These are phyloP conservation scores for Brachyalestes nurse DNA, from an alignment of 2,797 vertebrate genomes.

Conservation along the genomic window DNA sequence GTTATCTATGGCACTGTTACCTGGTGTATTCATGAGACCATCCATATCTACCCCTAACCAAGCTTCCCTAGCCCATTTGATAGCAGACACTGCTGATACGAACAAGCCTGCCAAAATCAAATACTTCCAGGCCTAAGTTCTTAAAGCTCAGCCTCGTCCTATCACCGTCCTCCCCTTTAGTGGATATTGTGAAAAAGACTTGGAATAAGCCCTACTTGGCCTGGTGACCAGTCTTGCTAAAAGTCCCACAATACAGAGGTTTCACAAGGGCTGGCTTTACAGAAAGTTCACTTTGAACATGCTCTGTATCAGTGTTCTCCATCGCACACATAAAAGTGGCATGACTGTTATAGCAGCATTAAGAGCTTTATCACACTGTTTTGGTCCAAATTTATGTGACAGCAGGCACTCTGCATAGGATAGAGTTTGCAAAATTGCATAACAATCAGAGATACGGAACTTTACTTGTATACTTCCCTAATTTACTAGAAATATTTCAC, in stretches of 20 bases:
- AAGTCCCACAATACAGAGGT: background rate
- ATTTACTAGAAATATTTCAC: too few species aligned
- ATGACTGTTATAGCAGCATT: background rate
- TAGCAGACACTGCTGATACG: background rate
- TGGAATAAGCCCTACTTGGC: slow-evolving; percentile 1
- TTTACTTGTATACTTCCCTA: too few species aligned
- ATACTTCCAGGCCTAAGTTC: background rate
- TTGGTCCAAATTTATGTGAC: background rate
- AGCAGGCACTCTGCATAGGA: background rate
- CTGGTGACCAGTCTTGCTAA: background rate
- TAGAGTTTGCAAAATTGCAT: background rate
- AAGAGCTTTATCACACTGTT: background rate
- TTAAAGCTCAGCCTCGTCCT: background rate
- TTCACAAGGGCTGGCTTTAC: background rate
- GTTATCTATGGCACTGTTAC: background rate
- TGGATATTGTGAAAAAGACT: background rate
- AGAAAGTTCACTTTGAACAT: background rate
- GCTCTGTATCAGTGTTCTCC: background rate
- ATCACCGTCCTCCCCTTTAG: background rate
- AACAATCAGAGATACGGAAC: background rate
- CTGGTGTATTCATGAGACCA: background rate
- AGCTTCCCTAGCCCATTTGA: background rate
- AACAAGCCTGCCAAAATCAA: background rate
- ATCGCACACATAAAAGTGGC: background rate
- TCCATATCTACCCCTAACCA: background rate